Conservation (phyloP, 2,113 vertebrate species). For the Semnornis frantzii region DNA sequence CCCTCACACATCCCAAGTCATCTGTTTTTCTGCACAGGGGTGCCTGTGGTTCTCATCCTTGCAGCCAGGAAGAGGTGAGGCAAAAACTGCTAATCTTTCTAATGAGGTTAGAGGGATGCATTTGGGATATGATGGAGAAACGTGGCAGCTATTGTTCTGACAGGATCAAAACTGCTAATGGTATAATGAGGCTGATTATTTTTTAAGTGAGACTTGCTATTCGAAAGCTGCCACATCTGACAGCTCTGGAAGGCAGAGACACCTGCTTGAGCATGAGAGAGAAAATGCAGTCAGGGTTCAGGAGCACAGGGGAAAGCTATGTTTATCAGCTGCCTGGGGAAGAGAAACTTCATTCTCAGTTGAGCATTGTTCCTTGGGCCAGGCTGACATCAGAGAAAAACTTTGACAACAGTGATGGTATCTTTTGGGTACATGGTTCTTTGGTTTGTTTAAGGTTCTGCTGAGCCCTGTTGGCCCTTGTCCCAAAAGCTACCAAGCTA, state of each 20-base stretch:
- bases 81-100: neutral
- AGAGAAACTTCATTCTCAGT: neutral
- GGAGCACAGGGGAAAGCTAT: neutral
- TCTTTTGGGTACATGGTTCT: neutral
- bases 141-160: neutral
- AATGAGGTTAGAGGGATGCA: neutral
- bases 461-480: neutral
- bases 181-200: neutral
- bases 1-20: rapidly evolving
- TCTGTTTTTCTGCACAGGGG: neutral
- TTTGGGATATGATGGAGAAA: neutral
- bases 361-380: neutral
- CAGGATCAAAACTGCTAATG: neutral
- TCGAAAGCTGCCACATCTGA: neutral
- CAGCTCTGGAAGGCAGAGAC: neutral
- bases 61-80: neutral
- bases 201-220: neutral
- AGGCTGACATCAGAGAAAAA: neutral
- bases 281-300: neutral
- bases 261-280: neutral
- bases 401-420: neutral
- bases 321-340: neutral
- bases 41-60: neutral
- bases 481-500: neutral
- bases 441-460: neutral